phyloP scores from a whole-genome alignment of 2,888 invertebrate species.

The Mimas tiliae region DNA sequence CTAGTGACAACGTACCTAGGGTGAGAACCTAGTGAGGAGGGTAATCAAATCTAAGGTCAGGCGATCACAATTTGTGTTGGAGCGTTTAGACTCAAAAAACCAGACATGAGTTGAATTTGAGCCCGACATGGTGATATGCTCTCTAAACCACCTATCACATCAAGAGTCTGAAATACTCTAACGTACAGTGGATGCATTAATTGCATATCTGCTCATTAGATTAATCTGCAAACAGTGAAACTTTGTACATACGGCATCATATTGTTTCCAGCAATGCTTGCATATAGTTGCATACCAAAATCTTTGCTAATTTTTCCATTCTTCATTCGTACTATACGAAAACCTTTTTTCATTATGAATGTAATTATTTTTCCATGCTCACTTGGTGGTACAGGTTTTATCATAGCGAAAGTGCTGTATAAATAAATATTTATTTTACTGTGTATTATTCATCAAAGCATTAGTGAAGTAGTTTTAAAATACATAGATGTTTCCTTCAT shows the following conservation, averaged over 20 bases:
- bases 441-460: background rate
- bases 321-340: constrained; percentile 88
- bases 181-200: no score
- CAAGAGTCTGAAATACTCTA: no score
- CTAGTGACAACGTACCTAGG: no score
- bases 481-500: no score
- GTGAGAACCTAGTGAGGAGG: no score
- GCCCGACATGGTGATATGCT: no score
- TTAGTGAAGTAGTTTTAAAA: no score
- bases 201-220: background rate
- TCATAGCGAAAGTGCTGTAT: constrained; percentile 89
- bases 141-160: no score
- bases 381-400: constrained; percentile 90
- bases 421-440: constrained; percentile 16
- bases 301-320: constrained; percentile 89
- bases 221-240: background rate
- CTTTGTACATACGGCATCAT: constrained; percentile 84
- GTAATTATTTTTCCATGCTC: constrained; percentile 91
- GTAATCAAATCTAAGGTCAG: no score
- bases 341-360: constrained; percentile 86
- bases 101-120: no score
- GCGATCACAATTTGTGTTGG: no score
- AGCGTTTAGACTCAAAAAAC: no score
- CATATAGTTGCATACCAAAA: constrained; percentile 87
- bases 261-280: constrained; percentile 80